Evolutionary conservation across 2,113 vertebrate species (phyloP).

Genomic region (Crotophaga sulcirostris): DNA sequence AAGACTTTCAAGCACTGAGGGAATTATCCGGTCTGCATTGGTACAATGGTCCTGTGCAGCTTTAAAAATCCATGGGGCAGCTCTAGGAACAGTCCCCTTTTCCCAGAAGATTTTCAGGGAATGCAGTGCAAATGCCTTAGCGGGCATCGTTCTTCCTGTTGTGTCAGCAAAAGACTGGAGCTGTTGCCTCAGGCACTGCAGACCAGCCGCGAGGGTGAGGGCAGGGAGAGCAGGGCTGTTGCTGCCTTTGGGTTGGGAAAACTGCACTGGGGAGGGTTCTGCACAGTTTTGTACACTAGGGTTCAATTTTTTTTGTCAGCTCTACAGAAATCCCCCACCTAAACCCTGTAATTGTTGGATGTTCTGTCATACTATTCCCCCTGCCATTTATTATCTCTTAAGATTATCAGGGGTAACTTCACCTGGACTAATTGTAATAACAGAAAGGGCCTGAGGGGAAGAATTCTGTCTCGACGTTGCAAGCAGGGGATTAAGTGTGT

Average conservation of each 20-base stretch:
- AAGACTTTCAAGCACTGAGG: neutral
- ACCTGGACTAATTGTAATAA: constrained; percentile 50
- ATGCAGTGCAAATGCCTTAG: neutral
- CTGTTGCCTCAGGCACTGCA: neutral
- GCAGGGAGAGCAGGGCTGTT: neutral
- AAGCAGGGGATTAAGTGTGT: constrained; percentile 55
- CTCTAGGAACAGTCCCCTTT: neutral
- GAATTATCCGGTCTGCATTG: neutral
- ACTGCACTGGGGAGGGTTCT: neutral
- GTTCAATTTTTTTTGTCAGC: neutral
- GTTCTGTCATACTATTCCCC: neutral
- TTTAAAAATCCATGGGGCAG: neutral
- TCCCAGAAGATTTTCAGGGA: neutral
- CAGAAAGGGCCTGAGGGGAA: constrained; percentile 44
- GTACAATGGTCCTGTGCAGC: neutral
- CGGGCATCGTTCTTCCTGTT: neutral
- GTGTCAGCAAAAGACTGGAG: neutral
- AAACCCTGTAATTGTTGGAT: constrained; percentile 20
- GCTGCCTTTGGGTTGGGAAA: neutral
- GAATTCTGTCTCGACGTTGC: constrained; percentile 36
- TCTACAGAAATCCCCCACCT: neutral
- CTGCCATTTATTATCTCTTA: constrained; percentile 21
- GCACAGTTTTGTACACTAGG: neutral
- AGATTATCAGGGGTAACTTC: constrained; percentile 57
- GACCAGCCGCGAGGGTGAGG: neutral